A percentile compares a stretch with the other conserved stretches of the same genome.
Evolutionary conservation across 2,888 invertebrate species (phyloP).

Genomic region (Cordilura impudica): DNA sequence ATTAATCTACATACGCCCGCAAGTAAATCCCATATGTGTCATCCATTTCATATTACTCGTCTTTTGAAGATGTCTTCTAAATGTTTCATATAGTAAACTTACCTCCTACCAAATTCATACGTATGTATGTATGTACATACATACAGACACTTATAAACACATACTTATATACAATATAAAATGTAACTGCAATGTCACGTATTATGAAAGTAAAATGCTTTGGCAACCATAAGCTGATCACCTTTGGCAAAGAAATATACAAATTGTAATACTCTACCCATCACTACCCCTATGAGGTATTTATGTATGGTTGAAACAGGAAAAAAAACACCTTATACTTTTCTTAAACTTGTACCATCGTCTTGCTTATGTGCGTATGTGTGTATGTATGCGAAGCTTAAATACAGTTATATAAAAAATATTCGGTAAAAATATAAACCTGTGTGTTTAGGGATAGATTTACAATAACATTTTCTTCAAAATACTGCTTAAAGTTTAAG

Average conservation of each 20-base stretch:
- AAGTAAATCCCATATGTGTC: conserved; percentile 50
- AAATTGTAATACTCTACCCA: conserved; percentile 16
- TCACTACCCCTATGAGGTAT: background rate
- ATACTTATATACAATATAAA: background rate
- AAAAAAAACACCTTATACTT: background rate
- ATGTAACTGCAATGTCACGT: conserved; percentile 53
- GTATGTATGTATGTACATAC: conserved; percentile 3
- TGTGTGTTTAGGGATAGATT: conserved; percentile 40
- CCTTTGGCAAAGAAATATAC: conserved; percentile 48
- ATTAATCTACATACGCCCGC: conserved; percentile 33
- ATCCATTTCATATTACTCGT: conserved; percentile 52
- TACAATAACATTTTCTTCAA: conserved; percentile 16
- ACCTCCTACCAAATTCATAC: conserved; percentile 18
- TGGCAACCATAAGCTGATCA: conserved; percentile 61
- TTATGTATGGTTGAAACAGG: background rate
- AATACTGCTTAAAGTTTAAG: conserved; percentile 4
- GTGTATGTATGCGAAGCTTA: background rate
- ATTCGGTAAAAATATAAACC: conserved; percentile 15
- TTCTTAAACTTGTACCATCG: too few relatives aligned
- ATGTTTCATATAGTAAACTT: conserved; percentile 54
- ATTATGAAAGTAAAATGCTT: conserved; percentile 52
- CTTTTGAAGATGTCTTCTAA: conserved; percentile 49
- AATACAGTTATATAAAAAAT: background rate
- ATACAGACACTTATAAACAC: background rate
- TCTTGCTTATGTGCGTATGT: background rate